Evolutionary conservation across 2,888 invertebrate species (phyloP), one percentile per base, ranked within the genome.

Genomic region (Diploptera punctata): DNA sequence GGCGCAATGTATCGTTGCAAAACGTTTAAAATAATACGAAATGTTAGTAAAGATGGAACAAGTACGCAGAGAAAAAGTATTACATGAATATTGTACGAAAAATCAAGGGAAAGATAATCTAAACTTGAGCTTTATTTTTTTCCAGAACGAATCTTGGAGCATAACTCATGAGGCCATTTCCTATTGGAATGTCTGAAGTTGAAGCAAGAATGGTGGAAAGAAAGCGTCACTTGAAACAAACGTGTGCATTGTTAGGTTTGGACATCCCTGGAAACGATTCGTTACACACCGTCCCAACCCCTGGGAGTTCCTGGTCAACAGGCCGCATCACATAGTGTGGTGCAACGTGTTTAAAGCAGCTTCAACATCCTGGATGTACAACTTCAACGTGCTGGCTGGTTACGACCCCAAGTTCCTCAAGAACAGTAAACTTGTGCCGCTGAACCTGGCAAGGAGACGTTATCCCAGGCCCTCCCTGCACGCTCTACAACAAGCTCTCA

Each of bases 331-430:
- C 81, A 87, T 94, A 9, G 79, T 79, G 13, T 80, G 89, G 89
- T 93, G 93, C 81, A 93, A 93, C 80, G 89, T 93, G 75, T 93
- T 93, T 81, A 93, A 74, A 26, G 92, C 93, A 4, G 93, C 93
- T 2, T 94, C 94, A n/a, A 93, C 94, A 19, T 94, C 94, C 0
- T 95, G 95, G 94, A 93, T 95, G 91, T 94, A 94, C 83, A 94
- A 94, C 83, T 94, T 95, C 83, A 94, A 94, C 82, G 84, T 93
- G 68, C 88, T 95, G 82, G 94, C 94, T 9, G 94, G 94, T 78
- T 93, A 94, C 82, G 89, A 90, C 72, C 89, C 92, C 10, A 88
- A 89, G 68, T 94, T 91, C 83, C 84, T 94, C 77, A 90, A 90
- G 80, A 90, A 90, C 79, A 93, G 91, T 71, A 73, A 74, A 33